These are phyloP conservation scores for Astropecten irregularis DNA, from an alignment of 53 echinoderm and acorn worm species.

Conservation along the genomic window DNA sequence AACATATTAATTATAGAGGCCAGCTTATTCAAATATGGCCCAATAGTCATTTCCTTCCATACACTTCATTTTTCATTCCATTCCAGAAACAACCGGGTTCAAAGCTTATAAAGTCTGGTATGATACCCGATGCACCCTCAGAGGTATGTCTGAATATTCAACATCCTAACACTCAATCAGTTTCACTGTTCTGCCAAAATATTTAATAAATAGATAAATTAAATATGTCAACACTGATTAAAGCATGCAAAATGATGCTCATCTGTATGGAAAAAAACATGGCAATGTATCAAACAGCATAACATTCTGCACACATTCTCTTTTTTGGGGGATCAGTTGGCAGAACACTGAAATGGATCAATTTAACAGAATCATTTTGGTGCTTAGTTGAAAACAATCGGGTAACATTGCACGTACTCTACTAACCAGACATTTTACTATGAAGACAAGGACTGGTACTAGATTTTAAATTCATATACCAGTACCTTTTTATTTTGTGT, in stretches of 20 bases:
- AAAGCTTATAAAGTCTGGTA: slow-evolving; percentile 52
- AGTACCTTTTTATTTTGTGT: no score
- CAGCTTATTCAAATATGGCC: not conserved
- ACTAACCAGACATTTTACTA: slow-evolving; percentile 13
- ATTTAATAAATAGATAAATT: not conserved
- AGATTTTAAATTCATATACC: no score
- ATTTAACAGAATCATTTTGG: slow-evolving; percentile 21
- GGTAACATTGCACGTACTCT: slow-evolving; percentile 20
- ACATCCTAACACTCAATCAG: slow-evolving; percentile 39
- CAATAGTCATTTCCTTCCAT: not conserved
- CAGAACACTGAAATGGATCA: slow-evolving; percentile 39
- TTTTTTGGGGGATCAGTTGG: no score
- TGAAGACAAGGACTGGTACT: no score
- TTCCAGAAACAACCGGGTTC: slow-evolving; percentile 50
- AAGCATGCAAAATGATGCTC: no score
- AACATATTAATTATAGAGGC: not conserved
- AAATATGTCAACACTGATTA: no score
- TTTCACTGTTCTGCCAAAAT: slow-evolving; percentile 46
- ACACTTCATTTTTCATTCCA: slow-evolving; percentile 37
- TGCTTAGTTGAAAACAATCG: not conserved
- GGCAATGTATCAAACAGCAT: no score
- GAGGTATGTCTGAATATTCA: slow-evolving; percentile 50
- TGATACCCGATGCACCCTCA: slow-evolving; percentile 40
- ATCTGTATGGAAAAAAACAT: no score
- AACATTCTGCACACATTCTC: no score